These are phyloP conservation scores for Andrena marginata DNA, from an alignment of 2,888 invertebrate genomes.

Conservation along the genomic window DNA sequence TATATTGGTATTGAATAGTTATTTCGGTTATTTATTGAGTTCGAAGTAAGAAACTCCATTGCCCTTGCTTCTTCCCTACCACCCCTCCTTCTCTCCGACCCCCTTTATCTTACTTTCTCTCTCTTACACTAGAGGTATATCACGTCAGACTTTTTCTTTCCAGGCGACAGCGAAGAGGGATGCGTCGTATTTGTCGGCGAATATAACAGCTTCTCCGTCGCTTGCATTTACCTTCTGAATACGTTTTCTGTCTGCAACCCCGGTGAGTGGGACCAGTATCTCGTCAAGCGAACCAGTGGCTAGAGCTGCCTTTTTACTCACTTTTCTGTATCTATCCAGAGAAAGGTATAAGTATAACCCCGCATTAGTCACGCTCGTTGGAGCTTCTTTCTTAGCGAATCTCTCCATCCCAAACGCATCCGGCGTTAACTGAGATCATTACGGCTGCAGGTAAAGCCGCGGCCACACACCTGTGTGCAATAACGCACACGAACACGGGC, in stretches of 20 bases:
- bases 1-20: background rate
- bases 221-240: conserved; percentile 52
- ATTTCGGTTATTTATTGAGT: background rate
- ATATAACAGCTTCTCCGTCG: conserved; percentile 61
- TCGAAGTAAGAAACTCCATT: background rate
- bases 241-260: conserved; percentile 61
- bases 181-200: conserved; percentile 75
- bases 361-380: conserved; percentile 76
- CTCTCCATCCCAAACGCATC: conserved; percentile 67
- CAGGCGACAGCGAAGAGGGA: conserved; percentile 64
- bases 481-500: no score
- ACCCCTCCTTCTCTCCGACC: background rate
- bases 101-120: conserved; percentile 3
- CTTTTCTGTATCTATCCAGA: conserved; percentile 47
- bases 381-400: conserved; percentile 70
- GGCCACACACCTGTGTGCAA: no score
- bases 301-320: conserved; percentile 35
- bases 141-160: conserved; percentile 39
- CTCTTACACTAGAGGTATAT: background rate
- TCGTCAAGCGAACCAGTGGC: conserved; percentile 45
- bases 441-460: conserved; percentile 31
- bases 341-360: conserved; percentile 65
- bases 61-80: background rate
- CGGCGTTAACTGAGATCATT: conserved; percentile 65
- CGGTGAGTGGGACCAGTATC: conserved; percentile 51